Conservation (phyloP, 2,797 vertebrate genomes). For the Phoebastria nigripes region DNA sequence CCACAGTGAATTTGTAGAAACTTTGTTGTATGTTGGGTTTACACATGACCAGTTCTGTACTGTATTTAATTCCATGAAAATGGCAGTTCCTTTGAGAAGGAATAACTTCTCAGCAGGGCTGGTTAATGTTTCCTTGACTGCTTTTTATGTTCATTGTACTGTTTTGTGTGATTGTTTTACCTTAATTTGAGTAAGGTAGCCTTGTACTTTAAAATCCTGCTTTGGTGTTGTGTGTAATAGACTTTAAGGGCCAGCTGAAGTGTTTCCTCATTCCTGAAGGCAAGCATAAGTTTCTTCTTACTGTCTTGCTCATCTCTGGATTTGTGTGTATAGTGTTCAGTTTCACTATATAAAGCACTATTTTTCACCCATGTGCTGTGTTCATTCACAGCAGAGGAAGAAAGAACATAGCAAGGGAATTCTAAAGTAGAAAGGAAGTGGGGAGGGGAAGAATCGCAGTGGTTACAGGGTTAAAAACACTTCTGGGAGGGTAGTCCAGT, state of each 20-base stretch:
- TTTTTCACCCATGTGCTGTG: neutral
- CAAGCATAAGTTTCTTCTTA: conserved; percentile 4
- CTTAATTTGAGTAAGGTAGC: neutral
- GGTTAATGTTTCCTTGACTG: neutral
- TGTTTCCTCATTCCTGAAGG: neutral
- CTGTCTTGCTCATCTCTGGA: neutral
- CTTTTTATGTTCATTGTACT: neutral
- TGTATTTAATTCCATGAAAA: neutral
- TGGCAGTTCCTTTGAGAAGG: neutral
- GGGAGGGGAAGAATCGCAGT: neutral
- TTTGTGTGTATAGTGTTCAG: neutral
- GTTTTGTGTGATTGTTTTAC: neutral
- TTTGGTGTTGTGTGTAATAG: neutral
- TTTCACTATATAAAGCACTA: conserved; percentile 4
- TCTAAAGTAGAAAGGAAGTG: neutral
- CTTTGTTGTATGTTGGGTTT: neutral
- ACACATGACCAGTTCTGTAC: neutral
- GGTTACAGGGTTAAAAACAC: neutral
- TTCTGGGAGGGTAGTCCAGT: neutral
- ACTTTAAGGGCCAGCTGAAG: neutral
- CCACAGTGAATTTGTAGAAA: neutral
- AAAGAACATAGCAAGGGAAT: neutral
- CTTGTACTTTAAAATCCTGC: neutral
- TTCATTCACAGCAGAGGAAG: neutral
- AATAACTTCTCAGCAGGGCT: neutral